Percentiles rank a stretch among this genome's conserved stretches.
Conservation (phyloP, 2,888 invertebrate species). For the Ophion ventricosus region DNA sequence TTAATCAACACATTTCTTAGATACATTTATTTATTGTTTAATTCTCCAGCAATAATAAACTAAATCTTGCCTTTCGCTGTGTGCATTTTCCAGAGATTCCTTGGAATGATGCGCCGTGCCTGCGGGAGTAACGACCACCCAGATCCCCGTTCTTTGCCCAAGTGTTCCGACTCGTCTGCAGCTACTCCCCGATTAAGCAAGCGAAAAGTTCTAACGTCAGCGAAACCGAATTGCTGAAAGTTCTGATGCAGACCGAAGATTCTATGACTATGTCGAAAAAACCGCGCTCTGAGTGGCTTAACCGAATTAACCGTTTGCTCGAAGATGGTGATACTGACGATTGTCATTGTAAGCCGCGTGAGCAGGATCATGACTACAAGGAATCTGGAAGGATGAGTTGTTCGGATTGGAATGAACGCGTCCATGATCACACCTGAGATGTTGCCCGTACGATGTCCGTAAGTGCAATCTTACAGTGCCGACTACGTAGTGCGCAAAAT, state of each 20-base stretch:
- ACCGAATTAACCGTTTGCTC: background rate
- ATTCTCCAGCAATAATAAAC: too few species aligned
- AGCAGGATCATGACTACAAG: background rate
- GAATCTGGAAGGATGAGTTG: too few species aligned
- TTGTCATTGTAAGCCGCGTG: background rate
- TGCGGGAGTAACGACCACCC: slow-evolving; percentile 20
- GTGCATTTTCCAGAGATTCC: slow-evolving; percentile 16
- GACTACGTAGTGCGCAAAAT: slow-evolving; percentile 9
- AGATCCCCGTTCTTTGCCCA: slow-evolving; percentile 8
- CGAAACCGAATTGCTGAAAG: background rate
- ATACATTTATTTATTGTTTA: too few species aligned
- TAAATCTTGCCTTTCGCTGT: too few species aligned
- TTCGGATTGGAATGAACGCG: background rate
- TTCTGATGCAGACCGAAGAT: slow-evolving; percentile 2
- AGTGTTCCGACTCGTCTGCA: background rate
- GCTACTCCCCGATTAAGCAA: background rate
- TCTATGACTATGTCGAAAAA: background rate
- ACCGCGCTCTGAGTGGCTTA: background rate
- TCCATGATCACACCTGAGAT: slow-evolving; percentile 1
- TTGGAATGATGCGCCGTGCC: slow-evolving; percentile 15
- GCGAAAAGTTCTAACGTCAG: background rate
- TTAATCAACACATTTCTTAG: too few species aligned
- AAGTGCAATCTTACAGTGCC: too few species aligned
- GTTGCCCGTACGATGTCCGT: slow-evolving; percentile 1
- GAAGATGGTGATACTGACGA: background rate